phyloP scores from a whole-genome alignment of 2,888 invertebrate genomes.

The Cecidostiba fungosa region DNA sequence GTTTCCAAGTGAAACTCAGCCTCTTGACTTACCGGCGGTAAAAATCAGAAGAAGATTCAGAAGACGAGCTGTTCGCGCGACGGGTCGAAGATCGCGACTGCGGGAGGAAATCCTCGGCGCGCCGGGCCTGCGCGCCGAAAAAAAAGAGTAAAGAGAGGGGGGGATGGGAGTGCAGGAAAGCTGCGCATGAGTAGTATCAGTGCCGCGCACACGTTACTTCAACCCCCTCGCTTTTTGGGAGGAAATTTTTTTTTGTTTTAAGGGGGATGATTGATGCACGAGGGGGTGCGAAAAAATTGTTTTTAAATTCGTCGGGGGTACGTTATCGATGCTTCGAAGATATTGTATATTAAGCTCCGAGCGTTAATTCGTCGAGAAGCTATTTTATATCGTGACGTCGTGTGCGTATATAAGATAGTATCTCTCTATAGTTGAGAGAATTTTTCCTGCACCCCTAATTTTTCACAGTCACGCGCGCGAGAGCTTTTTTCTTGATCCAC shows the following conservation, averaged over 20 bases:
- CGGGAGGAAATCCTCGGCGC: constrained; percentile 26
- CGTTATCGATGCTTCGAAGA: not conserved
- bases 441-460: no score
- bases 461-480: no score
- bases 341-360: no score
- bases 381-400: not conserved
- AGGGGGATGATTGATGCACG: constrained; percentile 8
- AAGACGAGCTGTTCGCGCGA: constrained; percentile 37
- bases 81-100: constrained; percentile 62
- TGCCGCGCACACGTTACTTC: not conserved
- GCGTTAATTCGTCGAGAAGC: not conserved
- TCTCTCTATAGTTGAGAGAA: not conserved
- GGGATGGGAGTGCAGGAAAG: not conserved
- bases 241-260: not conserved
- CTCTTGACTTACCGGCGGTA: constrained; percentile 39
- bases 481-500: no score
- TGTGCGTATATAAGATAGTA: not conserved
- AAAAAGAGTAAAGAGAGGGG: constrained; percentile 22
- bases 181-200: not conserved
- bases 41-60: not conserved
- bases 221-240: not conserved
- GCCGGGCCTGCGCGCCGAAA: constrained; percentile 40
- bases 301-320: not conserved
- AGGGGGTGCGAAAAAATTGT: not conserved
- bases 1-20: constrained; percentile 26